Base-by-base conservation (phyloP, 2,888 invertebrate genomes). In the Cheilosia grossa region DNA sequence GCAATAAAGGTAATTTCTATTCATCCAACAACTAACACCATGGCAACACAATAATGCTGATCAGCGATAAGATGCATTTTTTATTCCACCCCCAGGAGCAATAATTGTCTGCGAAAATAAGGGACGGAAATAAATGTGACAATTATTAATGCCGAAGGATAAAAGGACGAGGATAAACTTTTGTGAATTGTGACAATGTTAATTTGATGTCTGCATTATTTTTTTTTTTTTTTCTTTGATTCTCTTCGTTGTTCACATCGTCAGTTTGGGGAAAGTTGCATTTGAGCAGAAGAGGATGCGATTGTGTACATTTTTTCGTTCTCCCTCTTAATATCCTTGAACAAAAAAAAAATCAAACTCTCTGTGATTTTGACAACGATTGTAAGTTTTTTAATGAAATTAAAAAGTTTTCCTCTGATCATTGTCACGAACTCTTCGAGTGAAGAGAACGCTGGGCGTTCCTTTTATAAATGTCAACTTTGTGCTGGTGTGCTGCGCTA, bases 311-410 rank as follows among this genome's bases (percentile, higher is more conserved):
- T 42, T 33, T 27, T 63, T n/a, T 64, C 27, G 10, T 40, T 21
- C 17, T 37, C 10, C 37, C 15, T 7, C 40, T 42, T 66, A 51
- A 42, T 59, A 6, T 27, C 44, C 67, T 49, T 70, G 49, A 42
- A 58, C n/a, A 58, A 53, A 2, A 30, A 30, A 30, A 30, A 2
- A 7, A 9, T 30, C 30, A 30, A 30, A 30, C 30, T 30, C 58
- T 64, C 49, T 63, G 79, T 79, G 73, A 80, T 73, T 79, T 73
- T 59, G 79, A 80, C 79, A 73, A 80, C 79, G 73, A 73, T 66
- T 73, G 64, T 58, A 64, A 72, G 78, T 79, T 79, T 78, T 69
- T 78, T 79, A 72, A 80, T 72, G 79, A 80, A 73, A 80, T 80
- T 80, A 80, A 80, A 80, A 73, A 80, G 66, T 66, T 73, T 78